phyloP scores from a whole-genome alignment of 2,113 vertebrate genomes.

The Gnathonemus echidnorhynchus region DNA sequence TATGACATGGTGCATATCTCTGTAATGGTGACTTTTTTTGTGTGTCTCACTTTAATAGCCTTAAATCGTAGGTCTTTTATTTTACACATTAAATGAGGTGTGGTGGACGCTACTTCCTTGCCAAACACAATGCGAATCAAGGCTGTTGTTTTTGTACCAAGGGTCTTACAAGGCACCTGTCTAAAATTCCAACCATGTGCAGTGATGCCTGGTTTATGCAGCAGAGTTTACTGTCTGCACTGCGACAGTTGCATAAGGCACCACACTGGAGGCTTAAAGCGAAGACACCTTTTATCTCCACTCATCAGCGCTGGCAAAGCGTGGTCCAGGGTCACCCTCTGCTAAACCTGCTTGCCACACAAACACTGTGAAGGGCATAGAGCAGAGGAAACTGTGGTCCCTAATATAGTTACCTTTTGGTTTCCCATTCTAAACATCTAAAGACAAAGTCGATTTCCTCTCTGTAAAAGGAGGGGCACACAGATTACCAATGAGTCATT shows the following conservation, averaged over 20 bases:
- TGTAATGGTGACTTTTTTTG: conserved; percentile 37
- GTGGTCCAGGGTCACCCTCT: conserved; percentile 25
- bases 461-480: not conserved
- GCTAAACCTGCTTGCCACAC: not conserved
- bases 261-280: conserved; percentile 55
- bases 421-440: not conserved
- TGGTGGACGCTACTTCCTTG: conserved; percentile 13
- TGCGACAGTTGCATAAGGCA: conserved; percentile 66
- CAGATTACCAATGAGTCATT: not conserved
- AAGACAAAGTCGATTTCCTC: not conserved
- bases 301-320: conserved; percentile 49
- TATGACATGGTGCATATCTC: conserved; percentile 24
- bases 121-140: not conserved
- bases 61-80: conserved; percentile 20
- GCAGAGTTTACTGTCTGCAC: conserved; percentile 61
- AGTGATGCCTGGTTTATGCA: conserved; percentile 55
- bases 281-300: conserved; percentile 48
- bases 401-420: not conserved
- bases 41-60: conserved; percentile 28
- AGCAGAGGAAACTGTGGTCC: not conserved
- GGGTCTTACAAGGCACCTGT: conserved; percentile 35
- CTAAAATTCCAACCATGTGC: conserved; percentile 54
- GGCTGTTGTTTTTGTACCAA: conserved; percentile 17
- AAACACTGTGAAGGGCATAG: conserved; percentile 39
- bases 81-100: not conserved